These are phyloP conservation scores for Sebastes flavidus DNA, from an alignment of 2,797 vertebrate species.

Conservation along the genomic window DNA sequence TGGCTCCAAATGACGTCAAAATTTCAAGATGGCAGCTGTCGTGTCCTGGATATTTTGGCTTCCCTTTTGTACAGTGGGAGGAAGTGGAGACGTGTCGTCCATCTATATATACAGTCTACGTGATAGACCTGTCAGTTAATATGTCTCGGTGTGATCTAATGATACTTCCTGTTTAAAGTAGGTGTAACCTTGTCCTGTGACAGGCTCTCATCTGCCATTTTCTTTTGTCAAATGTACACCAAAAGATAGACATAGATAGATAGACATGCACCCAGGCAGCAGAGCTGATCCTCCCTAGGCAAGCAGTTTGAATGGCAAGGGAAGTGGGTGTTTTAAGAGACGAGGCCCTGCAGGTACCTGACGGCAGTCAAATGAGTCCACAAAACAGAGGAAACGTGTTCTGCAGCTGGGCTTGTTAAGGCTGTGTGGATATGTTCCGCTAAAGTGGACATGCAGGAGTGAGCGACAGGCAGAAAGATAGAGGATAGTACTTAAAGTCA, in stretches of 20 bases:
- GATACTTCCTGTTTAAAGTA: conserved; percentile 12
- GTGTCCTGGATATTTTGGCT: too few relatives aligned
- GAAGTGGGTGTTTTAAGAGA: conserved; percentile 42
- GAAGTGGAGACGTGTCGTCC: too few relatives aligned
- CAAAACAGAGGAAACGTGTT: conserved; percentile 30
- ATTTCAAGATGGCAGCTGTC: too few relatives aligned
- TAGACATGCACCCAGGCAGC: conserved; percentile 31
- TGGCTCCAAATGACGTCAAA: too few relatives aligned
- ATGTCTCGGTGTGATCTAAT: not conserved
- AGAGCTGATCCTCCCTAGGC: conserved; percentile 45
- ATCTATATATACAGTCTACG: too few relatives aligned
- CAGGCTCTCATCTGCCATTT: conserved; percentile 26
- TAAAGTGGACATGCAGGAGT: conserved; percentile 40
- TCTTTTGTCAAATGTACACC: conserved; percentile 25
- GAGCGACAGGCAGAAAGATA: conserved; percentile 12
- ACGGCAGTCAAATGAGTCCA: conserved; percentile 56
- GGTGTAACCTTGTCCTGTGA: not conserved
- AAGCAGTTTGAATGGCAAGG: conserved; percentile 42
- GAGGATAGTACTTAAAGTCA: not conserved
- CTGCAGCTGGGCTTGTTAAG: conserved; percentile 45
- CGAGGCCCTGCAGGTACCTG: conserved; percentile 48
- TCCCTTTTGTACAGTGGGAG: too few relatives aligned
- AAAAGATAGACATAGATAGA: conserved; percentile 6
- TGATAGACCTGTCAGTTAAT: not conserved
- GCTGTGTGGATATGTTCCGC: conserved; percentile 29